Percentiles rank a stretch among this genome's conserved stretches.
Conservation (phyloP, 2,113 vertebrate genomes). For the Thalassarche chlororhynchos region DNA sequence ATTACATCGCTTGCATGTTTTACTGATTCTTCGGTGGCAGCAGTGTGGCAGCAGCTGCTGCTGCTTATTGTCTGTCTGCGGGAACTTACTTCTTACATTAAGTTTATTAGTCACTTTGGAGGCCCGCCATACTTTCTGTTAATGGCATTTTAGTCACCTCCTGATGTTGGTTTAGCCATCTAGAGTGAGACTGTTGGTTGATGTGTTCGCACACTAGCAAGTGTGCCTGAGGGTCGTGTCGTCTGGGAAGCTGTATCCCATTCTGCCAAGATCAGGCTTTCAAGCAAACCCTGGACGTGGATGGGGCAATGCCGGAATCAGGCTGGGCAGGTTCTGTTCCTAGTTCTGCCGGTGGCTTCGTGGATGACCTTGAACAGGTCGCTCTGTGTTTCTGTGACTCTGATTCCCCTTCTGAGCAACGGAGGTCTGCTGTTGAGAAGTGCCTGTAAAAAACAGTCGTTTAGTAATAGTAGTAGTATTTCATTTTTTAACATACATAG, state of each 20-base stretch:
- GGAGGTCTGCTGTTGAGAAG: not conserved
- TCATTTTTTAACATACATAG: not conserved
- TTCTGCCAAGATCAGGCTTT: not conserved
- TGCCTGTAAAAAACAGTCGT: not conserved
- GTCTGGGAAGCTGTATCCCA: not conserved
- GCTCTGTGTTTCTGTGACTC: not conserved
- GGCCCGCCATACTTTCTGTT: not conserved
- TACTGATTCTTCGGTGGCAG: not conserved
- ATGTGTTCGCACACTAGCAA: not conserved
- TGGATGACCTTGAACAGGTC: not conserved
- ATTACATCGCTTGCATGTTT: not conserved
- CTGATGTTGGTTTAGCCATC: not conserved
- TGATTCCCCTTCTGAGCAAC: not conserved
- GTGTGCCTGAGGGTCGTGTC: not conserved
- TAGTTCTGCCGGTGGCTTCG: not conserved
- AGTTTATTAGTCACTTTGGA: conserved; percentile 10
- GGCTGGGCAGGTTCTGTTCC: not conserved
- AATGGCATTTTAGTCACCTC: not conserved
- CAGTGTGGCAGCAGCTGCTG: not conserved
- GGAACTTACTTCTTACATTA: not conserved
- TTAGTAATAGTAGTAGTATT: not conserved
- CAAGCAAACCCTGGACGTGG: not conserved
- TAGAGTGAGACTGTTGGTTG: not conserved
- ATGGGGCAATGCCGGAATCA: not conserved
- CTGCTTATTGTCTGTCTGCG: not conserved